Percentiles rank a stretch among this genome's conserved stretches.
Evolutionary conservation across 1,140 invertebrate genomes (phyloP).

Genomic region (Oedothorax gibbosus): DNA sequence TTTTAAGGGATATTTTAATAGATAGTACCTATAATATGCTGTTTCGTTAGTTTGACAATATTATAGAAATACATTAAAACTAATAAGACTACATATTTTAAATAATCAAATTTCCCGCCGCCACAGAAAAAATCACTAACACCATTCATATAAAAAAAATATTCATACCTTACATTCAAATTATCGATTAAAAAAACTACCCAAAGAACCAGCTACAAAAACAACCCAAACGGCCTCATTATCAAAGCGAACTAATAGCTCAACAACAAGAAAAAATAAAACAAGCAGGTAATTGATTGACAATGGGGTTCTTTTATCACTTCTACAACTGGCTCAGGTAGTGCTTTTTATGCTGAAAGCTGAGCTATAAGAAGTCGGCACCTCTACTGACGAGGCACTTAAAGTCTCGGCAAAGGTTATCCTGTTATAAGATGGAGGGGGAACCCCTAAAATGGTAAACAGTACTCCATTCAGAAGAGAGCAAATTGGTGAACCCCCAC

Average conservation of each 20-base stretch:
- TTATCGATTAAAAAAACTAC: too few relatives aligned
- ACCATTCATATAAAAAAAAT: too few relatives aligned
- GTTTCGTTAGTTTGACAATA: too few relatives aligned
- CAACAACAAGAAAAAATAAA: not conserved
- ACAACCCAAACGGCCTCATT: not conserved
- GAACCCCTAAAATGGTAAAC: not conserved
- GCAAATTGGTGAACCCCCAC: not conserved
- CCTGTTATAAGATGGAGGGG: not conserved
- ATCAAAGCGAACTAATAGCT: not conserved
- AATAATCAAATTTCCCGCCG: too few relatives aligned
- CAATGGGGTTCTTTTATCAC: conserved; percentile 9
- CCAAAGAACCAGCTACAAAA: not conserved
- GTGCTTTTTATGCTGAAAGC: conserved; percentile 12
- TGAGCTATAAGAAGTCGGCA: conserved; percentile 21
- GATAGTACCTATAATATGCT: too few relatives aligned
- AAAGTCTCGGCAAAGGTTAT: conserved; percentile 8
- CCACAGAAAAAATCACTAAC: too few relatives aligned
- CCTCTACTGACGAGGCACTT: conserved; percentile 24
- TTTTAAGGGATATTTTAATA: too few relatives aligned
- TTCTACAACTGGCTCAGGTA: not conserved
- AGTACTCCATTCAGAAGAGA: not conserved
- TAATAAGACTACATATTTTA: too few relatives aligned
- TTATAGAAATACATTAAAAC: too few relatives aligned
- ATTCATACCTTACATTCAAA: too few relatives aligned
- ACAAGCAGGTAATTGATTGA: conserved; percentile 11